Conservation (phyloP, 1,140 invertebrate species). For the Zaprionus inermis region DNA sequence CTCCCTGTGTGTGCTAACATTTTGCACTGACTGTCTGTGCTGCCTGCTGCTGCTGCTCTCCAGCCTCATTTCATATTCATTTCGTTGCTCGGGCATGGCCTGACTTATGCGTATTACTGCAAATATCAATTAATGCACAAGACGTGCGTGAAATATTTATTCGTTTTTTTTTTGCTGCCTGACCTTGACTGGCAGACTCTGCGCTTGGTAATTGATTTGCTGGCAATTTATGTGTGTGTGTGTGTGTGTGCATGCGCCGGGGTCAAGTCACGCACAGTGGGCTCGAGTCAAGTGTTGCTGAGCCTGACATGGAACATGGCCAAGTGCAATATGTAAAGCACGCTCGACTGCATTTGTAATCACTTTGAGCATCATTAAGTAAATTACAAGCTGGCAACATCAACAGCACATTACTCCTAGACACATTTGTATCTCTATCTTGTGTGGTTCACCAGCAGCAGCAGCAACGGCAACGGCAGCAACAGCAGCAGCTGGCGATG, state of each 20-base stretch:
- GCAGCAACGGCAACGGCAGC: neutral
- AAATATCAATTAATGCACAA: conserved; percentile 79
- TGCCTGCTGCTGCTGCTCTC: neutral
- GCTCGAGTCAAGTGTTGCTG: conserved; percentile 19
- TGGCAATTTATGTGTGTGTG: conserved; percentile 65
- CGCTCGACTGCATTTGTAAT: conserved; percentile 56
- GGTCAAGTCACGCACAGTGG: conserved; percentile 60
- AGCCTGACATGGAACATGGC: conserved; percentile 40
- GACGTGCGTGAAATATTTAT: conserved; percentile 75
- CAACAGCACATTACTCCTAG: conserved; percentile 41
- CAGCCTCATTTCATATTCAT: conserved; percentile 73
- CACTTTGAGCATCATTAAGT: conserved; percentile 56
- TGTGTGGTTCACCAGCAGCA: neutral
- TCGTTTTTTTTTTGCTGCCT: conserved; percentile 36
- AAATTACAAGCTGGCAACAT: conserved; percentile 61
- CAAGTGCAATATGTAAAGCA: conserved; percentile 57
- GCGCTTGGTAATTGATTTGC: conserved; percentile 69
- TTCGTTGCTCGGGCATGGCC: conserved; percentile 59
- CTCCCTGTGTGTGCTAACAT: conserved; percentile 9
- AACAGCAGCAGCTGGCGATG: neutral
- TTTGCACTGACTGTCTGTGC: conserved; percentile 17
- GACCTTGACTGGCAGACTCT: conserved; percentile 65
- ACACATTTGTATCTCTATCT: conserved; percentile 52
- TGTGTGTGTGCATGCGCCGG: neutral
- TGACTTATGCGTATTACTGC: conserved; percentile 79